Evolutionary conservation across 2,888 invertebrate species (phyloP).

Genomic region (Chymomyza procnemis): DNA sequence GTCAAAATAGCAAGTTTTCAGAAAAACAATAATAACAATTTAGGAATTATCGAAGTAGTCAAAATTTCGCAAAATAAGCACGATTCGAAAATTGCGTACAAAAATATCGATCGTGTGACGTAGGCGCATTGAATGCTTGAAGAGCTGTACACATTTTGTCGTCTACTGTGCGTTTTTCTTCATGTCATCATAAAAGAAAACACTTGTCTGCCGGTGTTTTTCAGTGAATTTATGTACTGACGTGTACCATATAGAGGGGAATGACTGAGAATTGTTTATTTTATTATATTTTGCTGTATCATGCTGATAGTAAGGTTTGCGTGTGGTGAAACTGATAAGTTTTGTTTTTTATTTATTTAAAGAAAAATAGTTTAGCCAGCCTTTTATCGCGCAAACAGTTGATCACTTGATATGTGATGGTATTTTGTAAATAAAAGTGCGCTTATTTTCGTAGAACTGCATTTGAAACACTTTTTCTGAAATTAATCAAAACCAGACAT

Average conservation of each 20-base stretch:
- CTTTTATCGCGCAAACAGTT: background rate
- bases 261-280: conserved; percentile 17
- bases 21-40: too few relatives aligned
- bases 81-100: too few relatives aligned
- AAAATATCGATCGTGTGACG: too few relatives aligned
- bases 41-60: too few relatives aligned
- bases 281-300: conserved; percentile 36
- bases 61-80: too few relatives aligned
- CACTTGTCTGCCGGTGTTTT: background rate
- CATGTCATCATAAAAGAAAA: background rate
- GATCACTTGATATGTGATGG: background rate
- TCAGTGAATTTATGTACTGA: background rate
- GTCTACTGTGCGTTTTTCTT: background rate
- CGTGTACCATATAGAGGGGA: background rate
- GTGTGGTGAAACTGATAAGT: conserved; percentile 47
- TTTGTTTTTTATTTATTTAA: background rate
- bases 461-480: too few relatives aligned
- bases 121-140: too few relatives aligned
- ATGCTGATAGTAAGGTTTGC: conserved; percentile 48
- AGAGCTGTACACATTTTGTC: too few relatives aligned
- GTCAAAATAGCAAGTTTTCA: too few relatives aligned
- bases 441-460: too few relatives aligned
- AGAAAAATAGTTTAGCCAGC: too few relatives aligned
- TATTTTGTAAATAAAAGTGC: background rate
- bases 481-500: too few relatives aligned